These are phyloP conservation scores for Antigone vipio DNA, from an alignment of 2,113 vertebrate species.

Conservation along the genomic window DNA sequence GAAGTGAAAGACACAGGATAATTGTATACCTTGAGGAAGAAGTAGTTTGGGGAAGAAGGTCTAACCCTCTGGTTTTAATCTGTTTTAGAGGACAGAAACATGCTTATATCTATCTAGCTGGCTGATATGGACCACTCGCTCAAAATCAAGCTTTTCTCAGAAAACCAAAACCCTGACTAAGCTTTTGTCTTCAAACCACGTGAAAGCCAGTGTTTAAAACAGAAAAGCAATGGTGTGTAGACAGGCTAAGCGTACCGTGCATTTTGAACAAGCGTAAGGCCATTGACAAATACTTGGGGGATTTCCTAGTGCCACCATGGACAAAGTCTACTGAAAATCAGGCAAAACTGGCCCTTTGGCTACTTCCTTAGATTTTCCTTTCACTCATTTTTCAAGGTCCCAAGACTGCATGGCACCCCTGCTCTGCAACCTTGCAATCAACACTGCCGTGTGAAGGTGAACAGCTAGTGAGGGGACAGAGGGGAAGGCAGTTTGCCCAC, in stretches of 20 bases:
- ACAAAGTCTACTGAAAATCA: background rate
- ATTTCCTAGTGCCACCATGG: background rate
- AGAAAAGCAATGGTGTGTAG: background rate
- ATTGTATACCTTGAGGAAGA: background rate
- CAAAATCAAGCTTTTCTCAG: background rate
- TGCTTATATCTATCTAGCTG: background rate
- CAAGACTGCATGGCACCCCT: background rate
- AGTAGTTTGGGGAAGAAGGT: background rate
- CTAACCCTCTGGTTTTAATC: background rate
- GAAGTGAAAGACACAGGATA: background rate
- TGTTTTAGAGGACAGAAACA: background rate
- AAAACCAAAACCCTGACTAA: background rate
- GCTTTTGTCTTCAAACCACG: background rate
- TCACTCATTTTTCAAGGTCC: background rate
- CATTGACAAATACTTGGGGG: background rate
- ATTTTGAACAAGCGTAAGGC: background rate
- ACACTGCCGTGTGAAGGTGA: background rate
- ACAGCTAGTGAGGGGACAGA: background rate
- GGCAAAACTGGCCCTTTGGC: background rate
- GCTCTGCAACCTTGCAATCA: background rate
- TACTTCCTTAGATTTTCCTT: background rate
- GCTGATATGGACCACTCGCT: fast-evolving
- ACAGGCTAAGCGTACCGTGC: no score
- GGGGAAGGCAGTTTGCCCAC: background rate
- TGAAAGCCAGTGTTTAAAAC: background rate